Evolutionary conservation across 2,113 vertebrate genomes (phyloP).

Genomic region (Mystacornis crossleyi): DNA sequence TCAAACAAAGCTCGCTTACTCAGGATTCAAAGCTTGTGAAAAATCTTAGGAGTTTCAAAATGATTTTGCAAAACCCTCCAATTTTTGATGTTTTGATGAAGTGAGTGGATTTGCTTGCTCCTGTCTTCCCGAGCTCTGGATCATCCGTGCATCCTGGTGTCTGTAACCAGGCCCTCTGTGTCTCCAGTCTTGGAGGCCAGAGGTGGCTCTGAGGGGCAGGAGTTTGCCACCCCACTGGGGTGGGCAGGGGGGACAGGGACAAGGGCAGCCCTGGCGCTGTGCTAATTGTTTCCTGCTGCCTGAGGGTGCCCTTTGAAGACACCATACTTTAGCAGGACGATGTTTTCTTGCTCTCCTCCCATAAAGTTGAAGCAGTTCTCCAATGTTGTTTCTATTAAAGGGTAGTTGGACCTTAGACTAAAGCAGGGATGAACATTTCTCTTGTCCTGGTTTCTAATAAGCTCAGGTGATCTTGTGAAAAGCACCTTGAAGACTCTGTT

Average conservation of each 20-base stretch:
- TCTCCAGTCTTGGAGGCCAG: background rate
- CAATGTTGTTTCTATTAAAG: background rate
- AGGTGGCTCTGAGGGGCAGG: background rate
- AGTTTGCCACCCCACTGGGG: accelerated
- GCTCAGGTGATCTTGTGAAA: background rate
- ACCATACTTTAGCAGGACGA: background rate
- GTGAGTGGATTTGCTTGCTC: background rate
- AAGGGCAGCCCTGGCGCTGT: background rate
- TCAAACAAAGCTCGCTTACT: background rate
- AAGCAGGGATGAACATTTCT: background rate
- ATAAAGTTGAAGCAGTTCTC: background rate
- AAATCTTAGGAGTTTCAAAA: background rate
- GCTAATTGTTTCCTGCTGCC: background rate
- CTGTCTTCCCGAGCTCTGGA: background rate
- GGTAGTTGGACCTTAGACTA: background rate
- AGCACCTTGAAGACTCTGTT: background rate
- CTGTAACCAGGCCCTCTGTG: background rate
- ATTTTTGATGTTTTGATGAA: background rate
- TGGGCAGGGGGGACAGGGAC: background rate
- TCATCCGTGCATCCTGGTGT: background rate
- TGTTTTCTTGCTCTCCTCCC: background rate
- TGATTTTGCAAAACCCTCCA: background rate
- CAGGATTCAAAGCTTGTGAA: background rate
- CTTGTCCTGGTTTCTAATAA: background rate
- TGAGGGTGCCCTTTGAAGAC: background rate